phyloP scores from a whole-genome alignment of 2,888 invertebrate species.

The Watsonalla binaria region DNA sequence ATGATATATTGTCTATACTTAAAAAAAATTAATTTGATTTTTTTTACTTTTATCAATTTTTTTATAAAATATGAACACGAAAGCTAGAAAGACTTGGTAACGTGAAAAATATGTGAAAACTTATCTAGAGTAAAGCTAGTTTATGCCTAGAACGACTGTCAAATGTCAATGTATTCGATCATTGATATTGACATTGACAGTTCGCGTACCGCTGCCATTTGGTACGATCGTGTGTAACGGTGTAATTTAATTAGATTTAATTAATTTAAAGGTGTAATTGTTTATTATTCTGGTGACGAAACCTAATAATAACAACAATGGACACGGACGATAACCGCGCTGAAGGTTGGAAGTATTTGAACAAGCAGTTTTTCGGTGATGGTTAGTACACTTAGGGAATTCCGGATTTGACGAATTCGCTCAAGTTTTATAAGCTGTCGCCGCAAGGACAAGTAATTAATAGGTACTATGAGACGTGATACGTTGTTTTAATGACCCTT shows the following conservation, averaged over 20 bases:
- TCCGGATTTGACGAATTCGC: constrained; percentile 28
- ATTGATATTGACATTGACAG: constrained; percentile 37
- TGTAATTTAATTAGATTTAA: constrained; percentile 18
- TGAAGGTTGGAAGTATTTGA: constrained; percentile 73
- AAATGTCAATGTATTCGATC: constrained; percentile 16
- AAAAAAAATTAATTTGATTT: no score
- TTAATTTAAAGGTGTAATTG: constrained; percentile 12
- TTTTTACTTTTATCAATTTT: no score
- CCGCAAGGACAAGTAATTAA: constrained; percentile 29
- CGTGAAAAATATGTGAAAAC: no score
- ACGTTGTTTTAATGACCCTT: not conserved
- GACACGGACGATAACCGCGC: constrained; percentile 64
- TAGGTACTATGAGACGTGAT: not conserved
- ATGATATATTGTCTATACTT: no score
- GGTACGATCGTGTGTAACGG: constrained; percentile 14
- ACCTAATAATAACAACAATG: constrained; percentile 30
- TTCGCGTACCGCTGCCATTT: constrained; percentile 23
- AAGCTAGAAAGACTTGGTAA: no score
- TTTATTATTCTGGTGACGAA: constrained; percentile 10
- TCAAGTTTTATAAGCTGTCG: constrained; percentile 27
- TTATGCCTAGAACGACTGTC: constrained; percentile 6
- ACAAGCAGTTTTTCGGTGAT: constrained; percentile 73
- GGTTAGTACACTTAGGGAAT: constrained; percentile 49
- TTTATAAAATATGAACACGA: no score
- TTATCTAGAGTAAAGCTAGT: constrained; percentile 3